Percentiles rank a stretch among this genome's conserved stretches.
phyloP scores from a whole-genome alignment of 2,113 vertebrate genomes.

The Archocentrus centrarchus region DNA sequence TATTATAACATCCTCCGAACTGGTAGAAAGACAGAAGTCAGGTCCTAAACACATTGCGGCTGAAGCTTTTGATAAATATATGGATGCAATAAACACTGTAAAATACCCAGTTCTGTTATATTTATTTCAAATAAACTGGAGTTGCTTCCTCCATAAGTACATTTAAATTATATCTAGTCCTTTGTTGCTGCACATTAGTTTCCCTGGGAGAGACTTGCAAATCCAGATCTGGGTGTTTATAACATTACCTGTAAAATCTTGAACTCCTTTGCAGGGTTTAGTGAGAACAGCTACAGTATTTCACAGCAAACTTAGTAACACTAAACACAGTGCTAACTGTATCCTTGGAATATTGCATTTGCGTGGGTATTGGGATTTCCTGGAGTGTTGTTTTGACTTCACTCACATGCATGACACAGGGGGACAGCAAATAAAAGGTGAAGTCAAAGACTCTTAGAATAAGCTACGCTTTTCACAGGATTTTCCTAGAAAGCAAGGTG shows the following conservation, averaged over 20 bases:
- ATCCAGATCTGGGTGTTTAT: background rate
- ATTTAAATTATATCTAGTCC: background rate
- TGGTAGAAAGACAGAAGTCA: constrained; percentile 15
- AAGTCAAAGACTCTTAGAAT: constrained; percentile 39
- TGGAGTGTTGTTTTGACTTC: constrained; percentile 25
- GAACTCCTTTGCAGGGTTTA: background rate
- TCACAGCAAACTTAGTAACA: constrained; percentile 1
- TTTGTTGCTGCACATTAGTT: background rate
- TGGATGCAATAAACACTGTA: background rate
- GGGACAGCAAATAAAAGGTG: constrained; percentile 11
- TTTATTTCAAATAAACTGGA: constrained; percentile 9
- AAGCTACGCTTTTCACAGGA: constrained; percentile 32
- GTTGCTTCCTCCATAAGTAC: background rate
- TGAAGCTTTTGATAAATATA: constrained; percentile 1
- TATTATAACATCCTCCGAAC: constrained; percentile 17
- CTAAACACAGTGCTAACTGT: background rate
- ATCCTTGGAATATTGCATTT: background rate
- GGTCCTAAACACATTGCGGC: background rate
- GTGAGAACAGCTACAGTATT: background rate
- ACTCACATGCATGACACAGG: constrained; percentile 16
- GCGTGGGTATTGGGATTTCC: constrained; percentile 1
- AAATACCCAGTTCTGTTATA: background rate
- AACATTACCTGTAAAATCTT: background rate
- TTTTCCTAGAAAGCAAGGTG: constrained; percentile 19
- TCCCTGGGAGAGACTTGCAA: background rate